A percentile compares a stretch with the other conserved stretches of the same genome.
These are phyloP conservation scores for Labeo calbasu DNA, from an alignment of 2,797 vertebrate genomes.

Conservation along the genomic window DNA sequence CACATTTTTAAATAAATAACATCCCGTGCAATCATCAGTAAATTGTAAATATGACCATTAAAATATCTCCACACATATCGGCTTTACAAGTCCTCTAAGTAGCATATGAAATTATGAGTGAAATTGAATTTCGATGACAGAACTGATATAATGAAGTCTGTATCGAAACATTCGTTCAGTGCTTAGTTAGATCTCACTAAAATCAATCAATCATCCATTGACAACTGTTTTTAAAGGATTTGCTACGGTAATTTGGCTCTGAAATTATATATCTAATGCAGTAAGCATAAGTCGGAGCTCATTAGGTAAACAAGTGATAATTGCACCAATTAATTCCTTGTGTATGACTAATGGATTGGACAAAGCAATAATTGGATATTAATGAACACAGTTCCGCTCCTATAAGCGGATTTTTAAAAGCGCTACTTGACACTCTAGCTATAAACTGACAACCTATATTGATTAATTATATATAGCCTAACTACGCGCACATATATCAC, in stretches of 20 bases:
- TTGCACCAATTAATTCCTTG: slow-evolving; percentile 96
- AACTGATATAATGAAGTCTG: neutral
- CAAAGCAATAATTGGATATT: slow-evolving; percentile 94
- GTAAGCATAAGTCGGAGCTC: slow-evolving; percentile 87
- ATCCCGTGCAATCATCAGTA: neutral
- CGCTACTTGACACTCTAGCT: neutral
- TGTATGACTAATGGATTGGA: slow-evolving; percentile 97
- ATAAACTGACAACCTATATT: neutral
- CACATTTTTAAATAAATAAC: neutral
- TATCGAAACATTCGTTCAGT: slow-evolving; percentile 13
- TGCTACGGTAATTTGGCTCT: slow-evolving; percentile 76
- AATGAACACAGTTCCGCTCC: slow-evolving; percentile 93
- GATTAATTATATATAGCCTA: slow-evolving; percentile 1
- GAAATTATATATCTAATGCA: slow-evolving; percentile 82
- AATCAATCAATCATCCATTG: slow-evolving; percentile 61
- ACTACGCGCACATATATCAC: neutral
- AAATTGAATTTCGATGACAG: neutral
- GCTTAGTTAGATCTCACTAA: neutral
- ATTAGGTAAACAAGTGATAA: slow-evolving; percentile 91
- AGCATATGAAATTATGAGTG: neutral
- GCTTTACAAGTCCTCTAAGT: neutral
- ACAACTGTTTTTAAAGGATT: slow-evolving; percentile 71
- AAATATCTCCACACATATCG: neutral
- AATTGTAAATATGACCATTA: neutral
- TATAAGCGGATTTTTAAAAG: slow-evolving; percentile 63